These are phyloP conservation scores for Cyanistes caeruleus DNA, from an alignment of 2,113 vertebrate species.

Conservation along the genomic window DNA sequence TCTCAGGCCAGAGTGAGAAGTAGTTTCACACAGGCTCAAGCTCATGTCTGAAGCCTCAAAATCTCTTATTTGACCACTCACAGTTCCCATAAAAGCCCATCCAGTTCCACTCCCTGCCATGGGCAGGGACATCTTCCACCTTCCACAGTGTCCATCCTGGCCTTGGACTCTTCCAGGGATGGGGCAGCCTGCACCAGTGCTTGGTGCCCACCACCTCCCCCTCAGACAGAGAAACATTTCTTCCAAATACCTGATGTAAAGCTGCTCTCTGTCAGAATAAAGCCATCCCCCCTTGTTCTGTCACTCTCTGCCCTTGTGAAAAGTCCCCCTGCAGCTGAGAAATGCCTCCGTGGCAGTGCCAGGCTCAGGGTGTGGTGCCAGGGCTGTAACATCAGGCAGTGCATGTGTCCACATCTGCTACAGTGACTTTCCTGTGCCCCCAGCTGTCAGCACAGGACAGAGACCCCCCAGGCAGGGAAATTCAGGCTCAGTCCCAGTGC, in stretches of 20 bases:
- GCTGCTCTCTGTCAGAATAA: neutral
- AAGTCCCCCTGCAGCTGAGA: neutral
- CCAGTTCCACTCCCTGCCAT: neutral
- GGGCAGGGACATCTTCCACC: neutral
- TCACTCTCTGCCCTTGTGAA: neutral
- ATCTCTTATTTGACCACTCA: too few species aligned
- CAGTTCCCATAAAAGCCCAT: neutral
- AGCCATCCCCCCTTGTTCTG: neutral
- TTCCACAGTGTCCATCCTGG: neutral
- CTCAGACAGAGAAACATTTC: neutral
- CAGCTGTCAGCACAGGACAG: neutral
- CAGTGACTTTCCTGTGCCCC: neutral
- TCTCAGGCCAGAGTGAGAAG: too few species aligned
- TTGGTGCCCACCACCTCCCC: neutral
- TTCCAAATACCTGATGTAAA: neutral
- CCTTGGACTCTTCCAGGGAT: neutral
- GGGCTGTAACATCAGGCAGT: neutral
- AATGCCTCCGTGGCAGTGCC: accelerated
- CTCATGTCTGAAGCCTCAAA: too few species aligned
- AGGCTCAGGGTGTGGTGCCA: neutral
- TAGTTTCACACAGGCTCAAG: too few species aligned
- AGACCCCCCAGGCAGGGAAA: neutral
- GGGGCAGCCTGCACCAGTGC: neutral
- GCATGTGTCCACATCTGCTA: accelerated
- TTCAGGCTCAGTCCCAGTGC: neutral